Base-by-base conservation (phyloP, 2,888 invertebrate genomes). In the Macrophya annulata region DNA sequence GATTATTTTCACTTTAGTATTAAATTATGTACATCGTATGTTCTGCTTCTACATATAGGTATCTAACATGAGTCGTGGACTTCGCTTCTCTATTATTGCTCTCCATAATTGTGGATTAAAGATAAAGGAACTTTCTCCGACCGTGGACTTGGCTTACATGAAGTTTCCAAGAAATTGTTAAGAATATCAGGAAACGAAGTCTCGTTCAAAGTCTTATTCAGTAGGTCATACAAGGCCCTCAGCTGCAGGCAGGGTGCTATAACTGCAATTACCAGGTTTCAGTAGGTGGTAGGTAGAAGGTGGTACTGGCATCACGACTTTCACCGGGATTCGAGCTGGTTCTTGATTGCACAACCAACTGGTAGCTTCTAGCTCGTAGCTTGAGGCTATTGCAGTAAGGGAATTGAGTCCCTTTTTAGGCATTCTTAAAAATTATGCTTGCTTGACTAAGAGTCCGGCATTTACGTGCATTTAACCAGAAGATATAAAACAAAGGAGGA, bases 301-400 rank as follows among this genome's bases (percentile, higher is more conserved):
- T 81, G 81, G 81, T 81, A 81, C 81, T 81, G 81, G 59, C 81
- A 81, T 62, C 81, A 81, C 81, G 81, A 81, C 81, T 81, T 81
- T 81, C 81, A 81, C 81, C 81, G 62, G 43, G 25, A 81, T 81
- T 43, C 62, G 62, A 81, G 62, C 81, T 81, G 81, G 40, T 62
- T 62, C 15, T n/a, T 81, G 81, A 62, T 81, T 81, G 81, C 81
- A 81, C 81, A 59, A 81, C 51, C 81, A 62, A 43, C 81, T 62
- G 25, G 59, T n/a, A 31, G 43, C 51, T 81, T 81, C 59, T 40
- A 62, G 43, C 21, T 62, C 21, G 62, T 81, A 25, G 81, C 81
- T 62, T 59, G 31, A 10, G 81, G 59, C 81, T 81, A 74, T 45
- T 21, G 25, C 59, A 21, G 81, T 10, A 25, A 21, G 40, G 21